These are phyloP conservation scores for Theristus sp. DNA, from an alignment of 2,888 invertebrate species.

Conservation along the genomic window DNA sequence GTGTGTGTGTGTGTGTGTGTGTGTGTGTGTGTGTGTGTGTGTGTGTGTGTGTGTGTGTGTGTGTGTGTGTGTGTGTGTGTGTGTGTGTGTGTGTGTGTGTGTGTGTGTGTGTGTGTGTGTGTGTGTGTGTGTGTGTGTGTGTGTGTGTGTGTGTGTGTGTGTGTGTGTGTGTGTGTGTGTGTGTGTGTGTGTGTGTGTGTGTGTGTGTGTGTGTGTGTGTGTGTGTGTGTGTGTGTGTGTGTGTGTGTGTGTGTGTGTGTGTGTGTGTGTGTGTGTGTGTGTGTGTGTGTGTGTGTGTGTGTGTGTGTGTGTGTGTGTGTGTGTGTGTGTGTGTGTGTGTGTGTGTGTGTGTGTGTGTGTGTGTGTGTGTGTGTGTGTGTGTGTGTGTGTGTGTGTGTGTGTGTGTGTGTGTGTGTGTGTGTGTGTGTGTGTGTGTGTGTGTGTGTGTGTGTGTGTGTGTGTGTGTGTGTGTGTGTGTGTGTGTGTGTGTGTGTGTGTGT, in stretches of 20 bases:
- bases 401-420: conserved; percentile 3
- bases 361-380: conserved; percentile 4
- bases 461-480: conserved; percentile 4
- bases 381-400: conserved; percentile 3
- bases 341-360: conserved; percentile 4
- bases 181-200: conserved; percentile 7
- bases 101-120: too few relatives aligned
- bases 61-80: too few relatives aligned
- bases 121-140: too few relatives aligned
- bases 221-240: conserved; percentile 5
- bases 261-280: conserved; percentile 5
- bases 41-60: too few relatives aligned
- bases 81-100: too few relatives aligned
- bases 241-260: conserved; percentile 4
- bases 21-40: too few relatives aligned
- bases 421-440: conserved; percentile 3
- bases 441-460: conserved; percentile 3
- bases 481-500: conserved; percentile 5
- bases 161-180: conserved; percentile 7
- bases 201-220: conserved; percentile 5
- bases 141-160: conserved; percentile 6
- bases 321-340: conserved; percentile 5
- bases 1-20: too few relatives aligned
- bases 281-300: conserved; percentile 5
- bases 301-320: conserved; percentile 5